Evolutionary conservation across 2,888 invertebrate species (phyloP).

Genomic region (Ophonus ardosiacus): DNA sequence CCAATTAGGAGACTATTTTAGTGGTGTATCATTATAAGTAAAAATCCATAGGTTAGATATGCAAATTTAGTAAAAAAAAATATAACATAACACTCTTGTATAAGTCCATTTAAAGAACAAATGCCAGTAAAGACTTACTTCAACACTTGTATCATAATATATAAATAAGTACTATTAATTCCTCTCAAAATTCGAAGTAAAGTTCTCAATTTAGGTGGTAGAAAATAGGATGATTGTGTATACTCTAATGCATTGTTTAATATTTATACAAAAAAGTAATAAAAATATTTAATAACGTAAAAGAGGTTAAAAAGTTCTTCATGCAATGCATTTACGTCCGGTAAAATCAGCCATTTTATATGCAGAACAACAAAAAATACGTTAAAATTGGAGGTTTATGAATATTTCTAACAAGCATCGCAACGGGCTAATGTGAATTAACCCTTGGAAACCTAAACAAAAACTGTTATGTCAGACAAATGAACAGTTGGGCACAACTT

Average conservation of each 20-base stretch:
- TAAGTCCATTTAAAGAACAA: no score
- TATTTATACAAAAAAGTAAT: neutral
- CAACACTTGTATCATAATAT: no score
- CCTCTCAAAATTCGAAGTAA: no score
- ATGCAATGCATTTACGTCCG: constrained; percentile 18
- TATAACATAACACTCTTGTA: no score
- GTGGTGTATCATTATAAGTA: no score
- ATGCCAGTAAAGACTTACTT: no score
- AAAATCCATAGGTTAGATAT: no score
- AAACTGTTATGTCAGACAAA: constrained; percentile 15
- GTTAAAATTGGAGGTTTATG: constrained; percentile 25
- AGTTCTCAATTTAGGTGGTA: no score
- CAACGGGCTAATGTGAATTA: constrained; percentile 23
- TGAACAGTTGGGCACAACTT: neutral
- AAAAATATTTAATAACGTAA: neutral
- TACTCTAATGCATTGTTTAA: neutral
- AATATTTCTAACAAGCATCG: constrained; percentile 17
- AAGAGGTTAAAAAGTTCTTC: neutral
- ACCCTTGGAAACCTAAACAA: constrained; percentile 16
- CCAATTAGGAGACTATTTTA: no score
- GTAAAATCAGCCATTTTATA: constrained; percentile 41
- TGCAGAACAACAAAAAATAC: constrained; percentile 36
- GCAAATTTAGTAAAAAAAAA: no score
- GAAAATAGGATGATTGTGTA: neutral
- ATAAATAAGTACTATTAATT: no score